Base-by-base conservation (phyloP, 2,113 vertebrate genomes). In the Menura novaehollandiae region DNA sequence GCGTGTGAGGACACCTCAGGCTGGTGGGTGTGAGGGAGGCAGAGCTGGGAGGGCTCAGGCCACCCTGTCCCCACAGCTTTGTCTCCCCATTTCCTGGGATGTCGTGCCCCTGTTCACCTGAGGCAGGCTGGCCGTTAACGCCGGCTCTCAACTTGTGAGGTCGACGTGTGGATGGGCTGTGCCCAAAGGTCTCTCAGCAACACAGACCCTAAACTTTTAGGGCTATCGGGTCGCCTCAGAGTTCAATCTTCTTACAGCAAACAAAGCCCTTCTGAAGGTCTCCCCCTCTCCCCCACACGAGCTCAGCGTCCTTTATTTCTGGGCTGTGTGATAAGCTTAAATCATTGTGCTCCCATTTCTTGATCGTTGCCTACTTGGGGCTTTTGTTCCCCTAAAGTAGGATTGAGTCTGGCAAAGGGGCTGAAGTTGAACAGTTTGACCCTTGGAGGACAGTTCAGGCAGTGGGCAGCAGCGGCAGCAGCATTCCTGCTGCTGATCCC, bases 341-440 rank as follows among this genome's bases (percentile, higher is more conserved):
- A 97, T 97, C 97, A 97, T 60, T 97, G 96, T 94, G 95, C 89
- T 93, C 96, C 95, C 88, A 55, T 96, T 97, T 97, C 97, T 97
- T 96, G 96, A 97, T 97, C 94, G 80, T 96, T 21, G 94, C 94
- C 94, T 93, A 83, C 98, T 97, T 95, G 49, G 97, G 96, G 90
- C 97, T 97, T 98, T 98, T 98, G 98, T 98, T 97, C 95, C 90
- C 77, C 8, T 84, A 97, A 97, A 98, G 98, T 87, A 97, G 98
- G 96, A 95, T 92, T 86, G 97, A 96, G 88, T 80, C 37, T 86
- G 93, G 94, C 97, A 95, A 97, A 97, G 94, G 97, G 98, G 96
- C 97, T 98, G 98, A 47, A 97, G 98, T 96, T 97, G 97, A 98
- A 98, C 98, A 98, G 98, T 98, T 98, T 98, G 98, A 98, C 97